Base-by-base conservation (phyloP, 2,113 vertebrate species). In the Crotophaga sulcirostris region DNA sequence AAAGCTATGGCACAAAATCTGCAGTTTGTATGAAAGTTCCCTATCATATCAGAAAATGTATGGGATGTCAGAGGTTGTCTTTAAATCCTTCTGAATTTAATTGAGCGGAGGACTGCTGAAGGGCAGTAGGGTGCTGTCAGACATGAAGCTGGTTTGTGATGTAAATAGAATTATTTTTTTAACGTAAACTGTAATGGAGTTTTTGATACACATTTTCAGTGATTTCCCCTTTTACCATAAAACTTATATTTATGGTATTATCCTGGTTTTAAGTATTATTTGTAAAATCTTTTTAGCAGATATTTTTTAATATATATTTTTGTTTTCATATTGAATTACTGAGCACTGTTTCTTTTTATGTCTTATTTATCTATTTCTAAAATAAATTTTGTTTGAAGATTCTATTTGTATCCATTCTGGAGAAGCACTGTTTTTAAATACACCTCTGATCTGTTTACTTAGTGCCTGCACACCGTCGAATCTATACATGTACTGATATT, bases 311-410 rank as follows among this genome's bases (percentile, higher is more conserved):
- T 91, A 91, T 95, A 70, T 95, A 93, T 96, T 93, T 95, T 97
- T 97, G 72, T 64, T 95, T 97, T 97, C 77, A 49, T 94, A 78
- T 58, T 93, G 64, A 78, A 93, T 84, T 63, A 89, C 38, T 5
- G 20, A 84, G 58, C 95, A 91, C 67, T 95, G 81, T 90, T 96
- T 74, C 75, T 95, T 97, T 88, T 93, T 90, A 67, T 94, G 91
- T 95, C 93, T 95, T 95, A 92, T 94, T 96, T 96, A 85, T 89
- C 87, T 89, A 67, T 87, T 88, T 91, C 80, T 92, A 92, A 93
- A 97, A 96, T 97, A 95, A 97, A 94, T 95, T 96, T 86, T 68
- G 5, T 94, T 96, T 88, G 64, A 95, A 66, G 25, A 31, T 89
- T 54, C n/a, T 68, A 23, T 87, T 82, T 95, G 44, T 94, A 68